A percentile compares a stretch with the other conserved stretches of the same genome.
phyloP scores from a whole-genome alignment of 92 coral and sea anemone genomes.

The Ricordea florida region DNA sequence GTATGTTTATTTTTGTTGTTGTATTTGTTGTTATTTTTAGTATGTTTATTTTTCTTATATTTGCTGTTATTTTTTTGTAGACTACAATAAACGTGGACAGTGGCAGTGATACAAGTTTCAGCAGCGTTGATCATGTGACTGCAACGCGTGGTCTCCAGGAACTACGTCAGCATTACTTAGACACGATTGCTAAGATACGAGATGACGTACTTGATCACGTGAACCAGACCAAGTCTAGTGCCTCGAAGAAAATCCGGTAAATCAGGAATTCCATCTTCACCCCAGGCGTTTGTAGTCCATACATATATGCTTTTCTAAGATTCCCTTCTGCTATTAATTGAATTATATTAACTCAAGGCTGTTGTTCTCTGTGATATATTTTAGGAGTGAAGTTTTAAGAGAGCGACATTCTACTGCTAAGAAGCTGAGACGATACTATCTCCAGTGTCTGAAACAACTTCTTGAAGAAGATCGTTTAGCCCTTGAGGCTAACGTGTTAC shows the following conservation, averaged over 20 bases:
- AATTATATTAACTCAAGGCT: neutral
- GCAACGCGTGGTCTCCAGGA: constrained; percentile 79
- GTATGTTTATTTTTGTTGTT: neutral
- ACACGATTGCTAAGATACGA: constrained; percentile 95
- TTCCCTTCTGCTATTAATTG: neutral
- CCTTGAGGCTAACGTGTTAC: constrained; percentile 38
- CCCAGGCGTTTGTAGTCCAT: neutral
- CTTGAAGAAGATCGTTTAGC: constrained; percentile 87
- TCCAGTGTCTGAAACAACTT: constrained; percentile 90
- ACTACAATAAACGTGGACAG: constrained; percentile 29
- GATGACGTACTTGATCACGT: constrained; percentile 92
- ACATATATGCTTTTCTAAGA: too few relatives aligned
- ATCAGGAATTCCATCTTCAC: neutral
- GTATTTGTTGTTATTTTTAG: too few relatives aligned
- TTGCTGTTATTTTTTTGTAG: neutral
- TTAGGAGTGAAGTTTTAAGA: constrained; percentile 84
- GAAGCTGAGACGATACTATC: constrained; percentile 85
- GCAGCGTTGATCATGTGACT: constrained; percentile 75
- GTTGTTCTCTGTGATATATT: neutral
- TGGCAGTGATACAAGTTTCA: constrained; percentile 70
- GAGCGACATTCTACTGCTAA: constrained; percentile 97
- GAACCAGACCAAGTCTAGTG: constrained; percentile 83
- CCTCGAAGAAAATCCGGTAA: constrained; percentile 94
- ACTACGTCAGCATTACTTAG: constrained; percentile 88
- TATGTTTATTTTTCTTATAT: neutral